Base-by-base conservation (phyloP, 1,140 invertebrate genomes). In the Lasaia peninsularis region DNA sequence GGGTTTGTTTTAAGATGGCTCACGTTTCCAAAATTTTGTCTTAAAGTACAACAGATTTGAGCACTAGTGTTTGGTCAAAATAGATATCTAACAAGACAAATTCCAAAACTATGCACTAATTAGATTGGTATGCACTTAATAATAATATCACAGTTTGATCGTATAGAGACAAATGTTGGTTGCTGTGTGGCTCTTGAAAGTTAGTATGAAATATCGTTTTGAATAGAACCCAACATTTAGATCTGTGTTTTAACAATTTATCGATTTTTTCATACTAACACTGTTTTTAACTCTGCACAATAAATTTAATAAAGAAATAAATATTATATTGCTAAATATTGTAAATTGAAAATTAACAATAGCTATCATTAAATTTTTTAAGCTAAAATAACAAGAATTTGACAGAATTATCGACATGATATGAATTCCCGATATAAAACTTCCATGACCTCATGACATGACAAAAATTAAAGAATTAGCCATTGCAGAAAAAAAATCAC, bases 1-100 rank as follows among this genome's bases (percentile, higher is more conserved):
- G 77, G 63, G 73, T 85, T 84, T 85, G 73, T 88, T 82, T 85
- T 86, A 88, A 88, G 86, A 88, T 88, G 85, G 85, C 85, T 88
- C 85, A 88, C 85, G 86, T 88, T 88, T 88, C 83, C 81, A 82
- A 78, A 75, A 71, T 75, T 76, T 69, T 69, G 21, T 49, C 75
- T 78, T 70, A 53, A 61, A 28, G 24, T 28, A 28, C 24, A 28
- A 28, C 24, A 28, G 24, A 28, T 28, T 28, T 28, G 24, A 28
- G 24, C 55, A 58, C 61, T 63, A 71, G 77, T 75, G 65, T 71
- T 65, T 75, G 72, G 60, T 69, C 71, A 32, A 18, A 0, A 51
- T 49, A 28, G 24, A 51, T 28, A 6, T 28, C 24, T 28, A 24
- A 2, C 8, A 28, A 28, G 24, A 7, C 24, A 28, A 28, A 28